Percentiles rank a stretch among this genome's conserved stretches.
phyloP scores from a whole-genome alignment of 2,888 invertebrate genomes.

The Scaptomyza parva region DNA sequence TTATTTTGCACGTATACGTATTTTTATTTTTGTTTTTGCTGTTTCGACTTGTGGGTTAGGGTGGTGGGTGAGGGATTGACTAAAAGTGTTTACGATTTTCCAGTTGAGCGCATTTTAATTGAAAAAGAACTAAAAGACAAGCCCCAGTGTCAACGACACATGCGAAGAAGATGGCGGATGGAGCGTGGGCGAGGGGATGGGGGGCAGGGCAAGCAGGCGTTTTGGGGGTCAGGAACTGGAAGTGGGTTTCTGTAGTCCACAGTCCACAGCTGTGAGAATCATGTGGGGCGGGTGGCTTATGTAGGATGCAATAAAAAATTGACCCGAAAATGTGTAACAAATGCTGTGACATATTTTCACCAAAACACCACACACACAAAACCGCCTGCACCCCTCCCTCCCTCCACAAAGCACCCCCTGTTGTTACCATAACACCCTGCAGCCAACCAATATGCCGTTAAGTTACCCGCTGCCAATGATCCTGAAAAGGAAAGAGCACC shows the following conservation, averaged over 20 bases:
- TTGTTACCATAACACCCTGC: background rate
- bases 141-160: slow-evolving; percentile 72
- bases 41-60: background rate
- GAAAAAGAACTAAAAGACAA: slow-evolving; percentile 71
- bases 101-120: slow-evolving; percentile 76
- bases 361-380: slow-evolving; percentile 36
- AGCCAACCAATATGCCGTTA: slow-evolving; percentile 32
- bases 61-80: slow-evolving; percentile 4
- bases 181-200: background rate
- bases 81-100: slow-evolving; percentile 76
- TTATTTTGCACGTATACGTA: slow-evolving; percentile 51
- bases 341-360: slow-evolving; percentile 79
- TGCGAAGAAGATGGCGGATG: slow-evolving; percentile 4
- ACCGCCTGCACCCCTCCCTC: background rate
- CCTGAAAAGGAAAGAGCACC: slow-evolving; percentile 71
- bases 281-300: slow-evolving; percentile 51
- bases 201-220: background rate
- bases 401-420: background rate
- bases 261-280: slow-evolving; percentile 64
- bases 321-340: slow-evolving; percentile 80
- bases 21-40: slow-evolving; percentile 12
- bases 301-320: slow-evolving; percentile 74
- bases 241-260: slow-evolving; percentile 48
- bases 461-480: slow-evolving; percentile 71
- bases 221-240: slow-evolving; percentile 1